phyloP scores from a whole-genome alignment of 2,888 invertebrate genomes.

The Zaprionus lineosus region DNA sequence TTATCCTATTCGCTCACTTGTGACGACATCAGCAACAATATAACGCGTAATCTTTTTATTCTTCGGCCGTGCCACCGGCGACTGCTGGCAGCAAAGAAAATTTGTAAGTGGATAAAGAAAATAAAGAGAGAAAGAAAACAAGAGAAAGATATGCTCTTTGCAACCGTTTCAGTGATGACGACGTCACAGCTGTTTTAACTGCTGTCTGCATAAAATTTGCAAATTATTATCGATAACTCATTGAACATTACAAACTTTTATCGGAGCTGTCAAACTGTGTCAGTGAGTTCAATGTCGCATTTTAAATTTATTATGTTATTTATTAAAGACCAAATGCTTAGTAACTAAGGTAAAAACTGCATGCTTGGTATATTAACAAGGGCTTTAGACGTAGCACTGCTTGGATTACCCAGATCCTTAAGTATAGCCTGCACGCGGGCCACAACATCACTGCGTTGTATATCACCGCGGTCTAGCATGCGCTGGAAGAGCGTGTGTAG shows the following conservation, averaged over 20 bases:
- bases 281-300: slow-evolving; percentile 58
- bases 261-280: slow-evolving; percentile 53
- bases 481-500: slow-evolving; percentile 79
- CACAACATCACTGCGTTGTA: slow-evolving; percentile 80
- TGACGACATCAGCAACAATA: not conserved
- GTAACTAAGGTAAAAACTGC: slow-evolving; percentile 78
- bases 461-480: slow-evolving; percentile 80
- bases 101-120: slow-evolving; percentile 22
- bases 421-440: slow-evolving; percentile 78
- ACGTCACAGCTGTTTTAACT: slow-evolving; percentile 59
- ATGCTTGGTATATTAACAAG: slow-evolving; percentile 80
- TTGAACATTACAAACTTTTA: not conserved
- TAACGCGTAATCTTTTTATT: slow-evolving; percentile 13
- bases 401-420: slow-evolving; percentile 80
- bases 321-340: slow-evolving; percentile 39
- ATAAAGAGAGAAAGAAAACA: not conserved
- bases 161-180: slow-evolving; percentile 21
- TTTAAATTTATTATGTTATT: slow-evolving; percentile 43
- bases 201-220: slow-evolving; percentile 40
- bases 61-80: slow-evolving; percentile 10
- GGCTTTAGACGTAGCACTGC: slow-evolving; percentile 77
- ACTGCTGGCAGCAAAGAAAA: slow-evolving; percentile 17
- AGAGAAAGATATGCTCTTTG: slow-evolving; percentile 12
- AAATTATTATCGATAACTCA: slow-evolving; percentile 58
- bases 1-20: not conserved